Conservation (phyloP, 2,113 vertebrate species). For the Geococcyx californianus region DNA sequence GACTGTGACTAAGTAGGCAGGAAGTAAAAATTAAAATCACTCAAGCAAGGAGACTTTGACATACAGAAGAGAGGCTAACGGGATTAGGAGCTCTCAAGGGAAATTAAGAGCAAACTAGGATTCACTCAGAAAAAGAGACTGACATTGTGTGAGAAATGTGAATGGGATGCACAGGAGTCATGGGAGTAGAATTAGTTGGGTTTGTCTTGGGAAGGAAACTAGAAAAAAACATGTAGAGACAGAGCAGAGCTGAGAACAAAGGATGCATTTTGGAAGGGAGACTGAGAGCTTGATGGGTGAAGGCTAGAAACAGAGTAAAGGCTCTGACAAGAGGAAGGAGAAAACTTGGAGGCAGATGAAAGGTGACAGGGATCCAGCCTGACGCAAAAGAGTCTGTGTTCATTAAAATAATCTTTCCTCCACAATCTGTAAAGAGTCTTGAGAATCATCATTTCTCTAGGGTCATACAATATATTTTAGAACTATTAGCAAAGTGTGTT, state of each 20-base stretch:
- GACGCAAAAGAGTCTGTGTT: not conserved
- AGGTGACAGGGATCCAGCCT: not conserved
- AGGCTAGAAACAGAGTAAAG: not conserved
- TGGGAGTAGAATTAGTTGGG: conserved; percentile 46
- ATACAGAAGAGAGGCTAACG: conserved; percentile 40
- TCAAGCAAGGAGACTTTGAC: conserved; percentile 5
- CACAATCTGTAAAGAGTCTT: not conserved
- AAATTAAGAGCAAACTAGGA: conserved; percentile 37
- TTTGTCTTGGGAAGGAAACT: conserved; percentile 39
- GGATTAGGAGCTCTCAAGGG: conserved; percentile 46
- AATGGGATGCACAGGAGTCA: conserved; percentile 30
- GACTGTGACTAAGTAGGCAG: conserved; percentile 50
- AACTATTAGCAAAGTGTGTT: not conserved
- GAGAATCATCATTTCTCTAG: not conserved
- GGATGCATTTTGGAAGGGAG: not conserved
- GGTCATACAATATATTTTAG: not conserved
- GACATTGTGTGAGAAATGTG: conserved; percentile 46
- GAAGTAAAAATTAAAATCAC: conserved; percentile 43
- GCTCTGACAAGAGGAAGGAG: not conserved
- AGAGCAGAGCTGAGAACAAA: conserved; percentile 17
- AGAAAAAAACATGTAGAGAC: not conserved
- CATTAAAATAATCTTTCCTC: not conserved
- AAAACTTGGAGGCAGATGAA: not conserved
- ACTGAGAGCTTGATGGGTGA: not conserved
- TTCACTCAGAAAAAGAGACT: conserved; percentile 17